Conservation (phyloP, 2,888 invertebrate species). For the Dione vanillae region DNA sequence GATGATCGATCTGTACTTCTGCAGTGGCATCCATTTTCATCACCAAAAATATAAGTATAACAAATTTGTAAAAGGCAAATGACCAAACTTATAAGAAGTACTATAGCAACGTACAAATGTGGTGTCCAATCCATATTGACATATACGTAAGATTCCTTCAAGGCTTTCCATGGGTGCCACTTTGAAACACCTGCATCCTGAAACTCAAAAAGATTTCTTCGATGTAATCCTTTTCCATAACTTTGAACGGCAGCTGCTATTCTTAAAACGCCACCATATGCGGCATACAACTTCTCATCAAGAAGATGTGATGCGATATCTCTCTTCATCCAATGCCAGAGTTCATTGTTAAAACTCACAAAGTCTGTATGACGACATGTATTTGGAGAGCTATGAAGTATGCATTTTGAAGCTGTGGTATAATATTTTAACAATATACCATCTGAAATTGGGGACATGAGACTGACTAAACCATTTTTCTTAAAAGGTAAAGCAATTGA, state of each 20-base stretch:
- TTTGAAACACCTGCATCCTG: conserved; percentile 50
- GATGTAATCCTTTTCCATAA: conserved; percentile 69
- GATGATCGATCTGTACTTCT: conserved; percentile 39
- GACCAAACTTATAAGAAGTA: conserved; percentile 58
- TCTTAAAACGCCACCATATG: conserved; percentile 72
- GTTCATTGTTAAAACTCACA: conserved; percentile 71
- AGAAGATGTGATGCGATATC: conserved; percentile 71
- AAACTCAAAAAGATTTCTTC: conserved; percentile 66
- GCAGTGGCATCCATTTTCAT: conserved; percentile 59
- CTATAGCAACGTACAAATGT: conserved; percentile 59
- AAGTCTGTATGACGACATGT: conserved; percentile 72
- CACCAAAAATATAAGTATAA: conserved; percentile 63
- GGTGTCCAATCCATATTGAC: conserved; percentile 67
- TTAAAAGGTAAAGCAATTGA: conserved; percentile 72
- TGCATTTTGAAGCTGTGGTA: conserved; percentile 69
- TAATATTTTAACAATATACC: conserved; percentile 73
- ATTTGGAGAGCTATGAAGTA: conserved; percentile 66
- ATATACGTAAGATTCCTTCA: conserved; percentile 59
- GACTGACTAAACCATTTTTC: conserved; percentile 63
- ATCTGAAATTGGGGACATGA: conserved; percentile 63
- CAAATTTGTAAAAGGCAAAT: conserved; percentile 68
- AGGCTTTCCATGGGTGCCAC: conserved; percentile 66
- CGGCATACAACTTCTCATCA: conserved; percentile 72
- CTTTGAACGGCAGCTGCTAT: conserved; percentile 76
- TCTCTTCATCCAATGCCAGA: conserved; percentile 79